Base-by-base conservation (phyloP, 2,797 vertebrate species). In the Tokudaia tokunoshimensis region DNA sequence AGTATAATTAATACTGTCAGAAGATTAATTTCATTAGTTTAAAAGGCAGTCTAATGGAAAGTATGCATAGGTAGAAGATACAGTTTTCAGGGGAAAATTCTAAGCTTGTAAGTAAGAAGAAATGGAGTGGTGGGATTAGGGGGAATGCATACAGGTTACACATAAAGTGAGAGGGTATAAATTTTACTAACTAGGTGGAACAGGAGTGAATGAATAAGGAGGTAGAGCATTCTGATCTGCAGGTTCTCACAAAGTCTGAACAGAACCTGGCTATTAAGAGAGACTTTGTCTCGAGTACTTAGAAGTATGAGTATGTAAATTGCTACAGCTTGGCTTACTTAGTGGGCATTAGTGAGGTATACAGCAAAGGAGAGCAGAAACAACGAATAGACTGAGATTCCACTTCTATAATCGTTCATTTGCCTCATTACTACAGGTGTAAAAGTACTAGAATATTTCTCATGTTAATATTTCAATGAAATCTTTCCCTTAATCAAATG, bases 21-120 rank as follows among this genome's bases (percentile, higher is more conserved):
- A 63, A 91, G 9, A 79, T 50, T 61, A 37, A 87, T 83, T 72
- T 96, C 14, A 82, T n/a, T 47, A 37, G 1, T 83, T 92, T 96
- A 91, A 83, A 74, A 63, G 20, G 17, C 50, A 17, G 11, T 74
- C 31, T 88, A 52, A 74, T 24, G 88, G 44, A 86, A 94, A 59
- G 17, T 89, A 1, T 83, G 1, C 75, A 3, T 67, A 41, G 92
- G 9, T 1, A 89, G 34, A 85, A 74, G 1, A 52, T 52, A 24
- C 0, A 47, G 57, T 19, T 83, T 59, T 92, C 11, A 91, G 4
- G 26, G 26, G 12, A 59, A 41, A 52, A 37, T 84, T 78, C 22
- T 67, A 10, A 75, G 0, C 44, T 79, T 83, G 22, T 89, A 96
- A 47, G 1, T 52, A 65, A 14, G 22, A 65, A 29, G 3, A 63